Percentiles rank a stretch among this genome's conserved stretches.
phyloP scores from a whole-genome alignment of 2,113 vertebrate genomes.

The Thalassarche chlororhynchos region DNA sequence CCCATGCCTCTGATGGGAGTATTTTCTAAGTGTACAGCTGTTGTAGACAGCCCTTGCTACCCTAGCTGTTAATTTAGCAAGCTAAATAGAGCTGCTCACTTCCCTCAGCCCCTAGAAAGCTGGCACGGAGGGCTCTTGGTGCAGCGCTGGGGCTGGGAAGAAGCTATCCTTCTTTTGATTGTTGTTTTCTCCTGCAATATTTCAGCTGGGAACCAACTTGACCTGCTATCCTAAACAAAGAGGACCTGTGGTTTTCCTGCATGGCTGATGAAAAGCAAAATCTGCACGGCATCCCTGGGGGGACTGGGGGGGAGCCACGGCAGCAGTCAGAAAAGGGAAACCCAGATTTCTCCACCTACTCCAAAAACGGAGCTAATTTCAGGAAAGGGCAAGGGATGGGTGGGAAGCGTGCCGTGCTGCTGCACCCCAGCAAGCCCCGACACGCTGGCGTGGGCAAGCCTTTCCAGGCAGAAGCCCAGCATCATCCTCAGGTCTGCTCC shows the following conservation, averaged over 20 bases:
- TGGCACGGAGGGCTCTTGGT: background rate
- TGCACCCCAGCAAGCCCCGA: background rate
- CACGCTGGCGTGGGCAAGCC: background rate
- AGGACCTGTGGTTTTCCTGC: background rate
- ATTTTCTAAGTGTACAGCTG: background rate
- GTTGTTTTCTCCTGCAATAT: background rate
- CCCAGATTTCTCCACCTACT: background rate
- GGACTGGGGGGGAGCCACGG: background rate
- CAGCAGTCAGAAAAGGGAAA: background rate
- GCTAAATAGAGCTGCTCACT: background rate
- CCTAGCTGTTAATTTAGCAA: background rate
- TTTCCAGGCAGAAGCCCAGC: background rate
- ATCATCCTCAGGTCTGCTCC: rapidly evolving
- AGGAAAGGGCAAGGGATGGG: background rate
- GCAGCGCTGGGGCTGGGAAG: background rate
- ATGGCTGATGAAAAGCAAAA: background rate
- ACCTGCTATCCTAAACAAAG: background rate
- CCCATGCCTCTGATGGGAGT: background rate
- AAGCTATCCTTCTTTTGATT: background rate
- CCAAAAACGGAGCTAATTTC: background rate
- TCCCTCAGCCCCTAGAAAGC: background rate
- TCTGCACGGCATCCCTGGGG: background rate
- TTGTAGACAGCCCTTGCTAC: background rate
- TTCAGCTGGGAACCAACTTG: background rate
- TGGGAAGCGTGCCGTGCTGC: background rate